phyloP scores from a whole-genome alignment of 1,140 invertebrate species.

The Mycetomoellerius zeteki region DNA sequence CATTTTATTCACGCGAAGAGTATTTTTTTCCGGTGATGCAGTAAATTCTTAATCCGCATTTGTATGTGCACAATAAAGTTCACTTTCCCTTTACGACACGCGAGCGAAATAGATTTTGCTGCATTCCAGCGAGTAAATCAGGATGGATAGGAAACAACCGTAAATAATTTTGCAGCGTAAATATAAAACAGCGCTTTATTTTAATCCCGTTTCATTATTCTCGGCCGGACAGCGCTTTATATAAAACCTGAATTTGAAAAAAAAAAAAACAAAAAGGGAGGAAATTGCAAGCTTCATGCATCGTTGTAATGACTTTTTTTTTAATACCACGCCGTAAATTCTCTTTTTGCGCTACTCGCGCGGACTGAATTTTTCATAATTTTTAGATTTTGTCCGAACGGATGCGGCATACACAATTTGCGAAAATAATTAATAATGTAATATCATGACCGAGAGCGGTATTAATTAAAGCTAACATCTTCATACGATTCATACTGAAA shows the following conservation, averaged over 20 bases:
- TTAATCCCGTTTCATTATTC: constrained; percentile 10
- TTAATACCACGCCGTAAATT: constrained; percentile 21
- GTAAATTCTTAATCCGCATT: constrained; percentile 33
- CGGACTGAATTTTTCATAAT: constrained; percentile 9
- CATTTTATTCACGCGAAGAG: background rate
- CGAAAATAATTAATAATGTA: constrained; percentile 52
- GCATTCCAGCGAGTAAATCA: constrained; percentile 16
- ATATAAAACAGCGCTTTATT: constrained; percentile 12
- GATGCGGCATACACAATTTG: background rate
- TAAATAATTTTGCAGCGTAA: constrained; percentile 30
- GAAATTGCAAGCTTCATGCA: constrained; percentile 24
- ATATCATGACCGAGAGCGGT: background rate
- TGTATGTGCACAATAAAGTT: background rate
- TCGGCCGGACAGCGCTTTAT: background rate
- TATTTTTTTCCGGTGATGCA: background rate
- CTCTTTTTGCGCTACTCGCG: background rate
- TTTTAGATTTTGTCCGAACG: background rate
- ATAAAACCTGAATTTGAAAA: constrained; percentile 2
- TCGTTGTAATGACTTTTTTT: constrained; percentile 24
- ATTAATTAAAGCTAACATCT: constrained; percentile 49
- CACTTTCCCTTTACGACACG: background rate
- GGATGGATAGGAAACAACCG: background rate
- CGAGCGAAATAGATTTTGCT: constrained; percentile 20
- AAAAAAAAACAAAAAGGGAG: background rate
- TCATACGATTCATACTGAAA: background rate